Base-by-base conservation (phyloP, 1,140 invertebrate species). In the Drosophila ananassae region DNA sequence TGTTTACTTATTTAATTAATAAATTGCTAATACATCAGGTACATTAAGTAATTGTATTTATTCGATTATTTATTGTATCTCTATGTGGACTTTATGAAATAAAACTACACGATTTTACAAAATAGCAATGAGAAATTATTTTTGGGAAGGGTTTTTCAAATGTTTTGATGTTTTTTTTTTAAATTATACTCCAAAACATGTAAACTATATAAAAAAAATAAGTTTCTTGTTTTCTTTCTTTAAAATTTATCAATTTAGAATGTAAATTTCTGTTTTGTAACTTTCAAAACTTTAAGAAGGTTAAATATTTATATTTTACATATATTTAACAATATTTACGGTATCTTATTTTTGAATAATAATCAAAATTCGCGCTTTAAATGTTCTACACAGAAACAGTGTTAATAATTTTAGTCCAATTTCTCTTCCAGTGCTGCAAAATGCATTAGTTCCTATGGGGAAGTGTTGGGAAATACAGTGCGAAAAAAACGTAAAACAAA, bases 401-500 rank as follows among this genome's bases (percentile, higher is more conserved):
- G 41, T 44, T 44, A 9, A 9, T 44, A 44, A 44, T 17, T 13
- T 21, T 7, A 2, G 41, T n/a, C 10, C 34, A 37, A n/a, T 37
- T 37, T 37, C 41, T 21, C 41, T 8, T 10, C n/a, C 9, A 44
- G 41, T 44, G 41, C 13, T 17, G 41, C 41, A 44, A 17, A 44
- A 7, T 44, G 41, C 41, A 44, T 0, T 10, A 44, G 41, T 44
- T 44, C 41, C n/a, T 44, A 44, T 21, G 8, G 17, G 13, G 4
- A 17, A 44, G 41, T 44, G 41, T 44, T 44, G 41, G 41, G n/a
- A 44, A 22, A 22, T 10, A 47, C 44, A 22, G 44, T 47, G 44
- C 17, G 44, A 47, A 47, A 47, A 47, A 47, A 47, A 47, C 44
- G 44, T 47, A 47, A 47, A 22, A 47, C 44, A 47, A 47, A 44